Evolutionary conservation across 2,113 vertebrate genomes (phyloP), one percentile per base, ranked within the genome.

Genomic region (Platichthys flesus): DNA sequence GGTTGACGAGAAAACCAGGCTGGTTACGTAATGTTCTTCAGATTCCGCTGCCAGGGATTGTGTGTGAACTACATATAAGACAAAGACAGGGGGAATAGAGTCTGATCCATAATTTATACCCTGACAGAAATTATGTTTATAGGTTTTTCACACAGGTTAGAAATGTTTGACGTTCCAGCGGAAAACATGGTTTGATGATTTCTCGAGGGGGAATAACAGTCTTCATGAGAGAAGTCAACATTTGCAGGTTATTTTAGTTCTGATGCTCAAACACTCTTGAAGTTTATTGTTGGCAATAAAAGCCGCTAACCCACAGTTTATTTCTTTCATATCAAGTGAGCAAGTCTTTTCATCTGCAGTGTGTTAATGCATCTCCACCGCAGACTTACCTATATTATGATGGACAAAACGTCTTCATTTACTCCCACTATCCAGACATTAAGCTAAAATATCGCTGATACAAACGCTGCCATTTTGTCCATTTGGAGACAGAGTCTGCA

Each of bases 1-100:
- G 9, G 55, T 71, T 59, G 5, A 37, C 2, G 51, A 26, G 71
- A 26, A 79, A 62, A 55, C 3, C 3, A 21, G 75, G 70, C 56
- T 66, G 52, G 65, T 87, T 84, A 71, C 18, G 42, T 64, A 88
- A 89, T 24, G 42, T 64, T 68, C 60, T 55, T 58, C 28, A 37
- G 69, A 61, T n/a, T 82, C 15, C 13, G 4, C 57, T 42, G 45
- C 55, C 62, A 60, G 64, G 31, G 42, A 73, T 57, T 76, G 57
- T 60, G 37, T 79, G 71, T 42, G 40, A 71, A 71, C 71, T 58
- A 31, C 40, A 42, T 49, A 49, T 57, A 37, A 66, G 59, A 75
- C 71, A 79, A 84, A 74, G 80, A 69, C 37, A 57, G 74, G 49
- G 28, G 35, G 42, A 52, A 74, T 18, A 60, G 18, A 71, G 18